These are phyloP conservation scores for Fragum sueziense DNA, from an alignment of 2,888 invertebrate species.

Conservation along the genomic window DNA sequence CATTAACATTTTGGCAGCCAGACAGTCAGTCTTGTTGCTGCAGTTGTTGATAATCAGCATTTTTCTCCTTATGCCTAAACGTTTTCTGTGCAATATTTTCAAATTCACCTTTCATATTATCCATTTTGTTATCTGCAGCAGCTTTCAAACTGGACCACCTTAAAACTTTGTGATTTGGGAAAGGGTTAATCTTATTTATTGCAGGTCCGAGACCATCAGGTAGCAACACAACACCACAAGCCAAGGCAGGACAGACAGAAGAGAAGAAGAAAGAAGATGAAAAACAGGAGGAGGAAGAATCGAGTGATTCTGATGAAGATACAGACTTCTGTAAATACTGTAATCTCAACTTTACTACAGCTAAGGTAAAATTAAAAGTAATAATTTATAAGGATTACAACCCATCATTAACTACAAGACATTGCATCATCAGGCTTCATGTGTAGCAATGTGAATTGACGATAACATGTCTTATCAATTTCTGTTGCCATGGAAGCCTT, in stretches of 20 bases:
- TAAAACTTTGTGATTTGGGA: too few relatives aligned
- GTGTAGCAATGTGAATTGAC: too few relatives aligned
- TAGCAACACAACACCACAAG: not conserved
- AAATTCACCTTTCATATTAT: not conserved
- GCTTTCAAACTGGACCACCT: too few relatives aligned
- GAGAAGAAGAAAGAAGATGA: slow-evolving; percentile 44
- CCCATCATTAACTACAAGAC: too few relatives aligned
- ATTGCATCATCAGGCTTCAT: too few relatives aligned
- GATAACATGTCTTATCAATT: too few relatives aligned
- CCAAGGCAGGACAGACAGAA: slow-evolving; percentile 27
- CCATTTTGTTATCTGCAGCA: too few relatives aligned
- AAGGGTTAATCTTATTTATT: too few relatives aligned
- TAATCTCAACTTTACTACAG: slow-evolving; percentile 49
- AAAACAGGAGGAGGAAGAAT: slow-evolving; percentile 34
- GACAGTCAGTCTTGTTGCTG: too few relatives aligned
- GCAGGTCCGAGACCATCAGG: not conserved
- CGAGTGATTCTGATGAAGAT: slow-evolving; percentile 51
- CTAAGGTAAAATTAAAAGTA: slow-evolving; percentile 58
- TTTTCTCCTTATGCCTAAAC: not conserved
- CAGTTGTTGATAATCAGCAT: not conserved
- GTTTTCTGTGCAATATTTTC: not conserved
- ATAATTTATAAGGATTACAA: too few relatives aligned
- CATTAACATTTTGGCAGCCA: too few relatives aligned
- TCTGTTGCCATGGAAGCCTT: too few relatives aligned
- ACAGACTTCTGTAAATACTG: slow-evolving; percentile 62